Evolutionary conservation across 2,888 invertebrate species (phyloP).

Genomic region (Orthosia incerta): DNA sequence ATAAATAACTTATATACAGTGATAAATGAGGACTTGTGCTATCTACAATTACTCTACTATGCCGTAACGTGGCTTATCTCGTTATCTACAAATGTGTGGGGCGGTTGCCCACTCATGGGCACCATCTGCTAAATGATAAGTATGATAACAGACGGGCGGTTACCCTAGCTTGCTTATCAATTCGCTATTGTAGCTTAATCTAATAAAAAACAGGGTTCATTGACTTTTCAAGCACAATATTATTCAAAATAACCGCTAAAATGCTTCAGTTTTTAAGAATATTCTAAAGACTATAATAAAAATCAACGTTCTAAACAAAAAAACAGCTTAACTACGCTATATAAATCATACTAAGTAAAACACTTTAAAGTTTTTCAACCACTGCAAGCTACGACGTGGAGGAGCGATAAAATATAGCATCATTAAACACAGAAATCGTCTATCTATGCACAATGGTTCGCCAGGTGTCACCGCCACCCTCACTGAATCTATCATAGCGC

Average conservation of each 20-base stretch:
- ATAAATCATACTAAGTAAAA: constrained; percentile 54
- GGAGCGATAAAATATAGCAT: constrained; percentile 74
- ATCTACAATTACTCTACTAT: constrained; percentile 47
- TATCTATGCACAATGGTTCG: constrained; percentile 66
- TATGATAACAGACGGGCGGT: neutral
- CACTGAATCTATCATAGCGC: constrained; percentile 73
- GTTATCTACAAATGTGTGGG: constrained; percentile 37
- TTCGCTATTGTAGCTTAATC: constrained; percentile 31
- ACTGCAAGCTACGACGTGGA: constrained; percentile 54
- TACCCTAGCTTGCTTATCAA: constrained; percentile 30
- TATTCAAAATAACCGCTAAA: neutral
- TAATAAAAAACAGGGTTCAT: neutral
- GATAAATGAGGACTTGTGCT: constrained; percentile 17
- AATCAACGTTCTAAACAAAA: constrained; percentile 10
- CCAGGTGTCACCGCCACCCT: constrained; percentile 71
- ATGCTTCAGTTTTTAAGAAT: neutral
- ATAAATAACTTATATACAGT: constrained; percentile 1
- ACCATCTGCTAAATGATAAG: constrained; percentile 48
- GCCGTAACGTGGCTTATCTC: constrained; percentile 49
- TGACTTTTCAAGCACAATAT: neutral
- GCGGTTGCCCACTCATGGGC: constrained; percentile 29
- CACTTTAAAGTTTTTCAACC: constrained; percentile 55
- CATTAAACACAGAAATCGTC: constrained; percentile 69
- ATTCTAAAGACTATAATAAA: neutral
- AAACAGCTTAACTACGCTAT: constrained; percentile 8